Base-by-base conservation (phyloP, 2,888 invertebrate genomes). In the Tachina fera region DNA sequence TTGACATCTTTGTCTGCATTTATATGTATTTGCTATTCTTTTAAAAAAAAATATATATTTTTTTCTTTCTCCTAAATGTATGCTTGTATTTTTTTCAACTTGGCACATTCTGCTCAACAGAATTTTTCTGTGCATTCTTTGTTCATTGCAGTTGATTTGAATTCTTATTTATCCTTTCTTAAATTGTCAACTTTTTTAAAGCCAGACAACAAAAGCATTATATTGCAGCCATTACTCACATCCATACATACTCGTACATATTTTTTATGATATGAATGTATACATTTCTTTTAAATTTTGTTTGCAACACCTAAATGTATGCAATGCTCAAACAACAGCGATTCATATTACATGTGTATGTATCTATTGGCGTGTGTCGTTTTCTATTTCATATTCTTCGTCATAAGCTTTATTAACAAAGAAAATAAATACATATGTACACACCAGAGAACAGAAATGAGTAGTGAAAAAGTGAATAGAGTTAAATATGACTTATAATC, bases 281-380 rank as follows among this genome's bases (percentile, higher is more conserved):
- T 68, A 14, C 31, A 3, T 58, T 45, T 39, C 49, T 58, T 14
- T 41, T 14, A 47, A 77, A 60, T 14, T 43, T 60, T 60, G 13
- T 19, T 43, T 72, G 65, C 51, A 83, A 72, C 83, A 71, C 83
- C 77, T 83, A 72, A 83, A 83, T 60, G 67, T 77, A 83, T 83
- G 83, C 83, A 72, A 53, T 53, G 58, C 65, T 72, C 22, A 58
- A 39, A 39, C 56, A 22, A 4, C 10, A 61, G 51, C 39, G 6
- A 51, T 39, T 61, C 45, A 51, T 61, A 45, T 51, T 3, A n/a
- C 39, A 49, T 47, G 19, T 74, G 72, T 14, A 11, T 43, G 13
- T 56, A n/a, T 51, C 16, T 13, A 9, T 60, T 58, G 16, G 45
- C 9, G n/a, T 61, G 58, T 9, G 13, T n/a, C 47, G 49, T 47